Conservation (phyloP, 2,888 invertebrate species). For the Ferdinandea cuprea region DNA sequence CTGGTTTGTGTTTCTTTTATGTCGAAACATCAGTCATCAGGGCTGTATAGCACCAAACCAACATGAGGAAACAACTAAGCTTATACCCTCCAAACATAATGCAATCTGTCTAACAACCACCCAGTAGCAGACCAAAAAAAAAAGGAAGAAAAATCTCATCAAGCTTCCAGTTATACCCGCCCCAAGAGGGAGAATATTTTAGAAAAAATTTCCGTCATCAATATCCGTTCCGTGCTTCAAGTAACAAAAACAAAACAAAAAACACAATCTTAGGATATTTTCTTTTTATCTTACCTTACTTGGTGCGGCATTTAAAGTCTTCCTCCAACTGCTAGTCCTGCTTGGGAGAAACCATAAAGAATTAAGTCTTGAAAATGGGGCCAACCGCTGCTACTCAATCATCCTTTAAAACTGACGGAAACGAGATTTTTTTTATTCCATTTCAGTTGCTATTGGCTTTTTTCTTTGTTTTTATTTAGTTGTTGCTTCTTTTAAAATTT, state of each 20-base stretch:
- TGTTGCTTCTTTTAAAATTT: slow-evolving; percentile 49
- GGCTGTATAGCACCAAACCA: slow-evolving; percentile 23
- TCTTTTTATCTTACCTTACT: slow-evolving; percentile 64
- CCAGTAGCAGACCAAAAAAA: not conserved
- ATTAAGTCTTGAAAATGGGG: slow-evolving; percentile 38
- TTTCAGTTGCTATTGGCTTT: slow-evolving; percentile 14
- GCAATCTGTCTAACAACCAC: slow-evolving; percentile 35
- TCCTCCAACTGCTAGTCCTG: slow-evolving; percentile 6
- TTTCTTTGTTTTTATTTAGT: slow-evolving; percentile 14
- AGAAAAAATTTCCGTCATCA: slow-evolving; percentile 61
- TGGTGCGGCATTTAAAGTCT: slow-evolving; percentile 38
- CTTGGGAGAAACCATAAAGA: slow-evolving; percentile 36
- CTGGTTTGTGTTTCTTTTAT: slow-evolving; percentile 34
- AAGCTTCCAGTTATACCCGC: not conserved
- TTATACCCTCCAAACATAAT: slow-evolving; percentile 20
- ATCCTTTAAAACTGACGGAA: slow-evolving; percentile 44
- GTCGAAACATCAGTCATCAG: slow-evolving; percentile 66
- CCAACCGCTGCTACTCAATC: slow-evolving; percentile 47
- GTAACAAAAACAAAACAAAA: slow-evolving; percentile 8
- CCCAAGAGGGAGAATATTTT: slow-evolving; percentile 24
- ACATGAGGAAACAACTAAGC: slow-evolving; percentile 27
- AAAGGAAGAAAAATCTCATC: slow-evolving; percentile 19
- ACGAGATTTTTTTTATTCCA: slow-evolving; percentile 1
- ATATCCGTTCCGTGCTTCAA: slow-evolving; percentile 55
- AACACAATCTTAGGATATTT: slow-evolving; percentile 42